Base-by-base conservation (phyloP, 1,140 invertebrate genomes). In the Paralvinella palmiformis region DNA sequence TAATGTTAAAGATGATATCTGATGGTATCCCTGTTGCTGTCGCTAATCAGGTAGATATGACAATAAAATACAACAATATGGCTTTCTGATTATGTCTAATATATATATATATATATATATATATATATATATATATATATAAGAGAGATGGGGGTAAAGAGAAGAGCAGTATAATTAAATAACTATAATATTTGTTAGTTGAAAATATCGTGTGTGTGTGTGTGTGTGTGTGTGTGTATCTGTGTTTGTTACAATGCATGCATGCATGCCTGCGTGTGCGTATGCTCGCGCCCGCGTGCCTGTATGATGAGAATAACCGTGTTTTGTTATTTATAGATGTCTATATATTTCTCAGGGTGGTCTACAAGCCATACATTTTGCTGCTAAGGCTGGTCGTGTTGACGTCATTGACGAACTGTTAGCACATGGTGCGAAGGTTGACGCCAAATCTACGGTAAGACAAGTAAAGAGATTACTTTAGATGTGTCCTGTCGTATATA, bases 341-440 rank as follows among this genome's bases (percentile, higher is more conserved):
- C n/a, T 22, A 29, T 10, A 57, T 17, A 56, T 15, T 50, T 50
- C 17, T 31, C 27, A 62, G 59, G 45, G 37, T 62, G 59, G 59
- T 20, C 44, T 64, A 20, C 50, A 55, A 29, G 63, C 63, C 15
- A 20, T 64, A 13, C 63, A 64, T 33, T 64, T 59, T 29, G 63
- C 52, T 1, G 63, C 63, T 15, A 64, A 59, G 33, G 35, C 55
- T 27, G 63, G 63, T 13, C 35, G 59, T 22, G 56, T 64, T 15
- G 63, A 64, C 20, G 53, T 59, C 2, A 33, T 55, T 27, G 41
- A 20, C 15, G 37, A 59, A 36, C 56, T 64, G n/a, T 7, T 64
- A 24, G 33, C 27, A 22, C 37, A 59, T 24, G 63, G 63, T 22
- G 63, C 63, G 7, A 24, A 56, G 1, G 63, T 64, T 24, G 59